Evolutionary conservation across 2,888 invertebrate genomes (phyloP).

Genomic region (Linnaemya vulpina): DNA sequence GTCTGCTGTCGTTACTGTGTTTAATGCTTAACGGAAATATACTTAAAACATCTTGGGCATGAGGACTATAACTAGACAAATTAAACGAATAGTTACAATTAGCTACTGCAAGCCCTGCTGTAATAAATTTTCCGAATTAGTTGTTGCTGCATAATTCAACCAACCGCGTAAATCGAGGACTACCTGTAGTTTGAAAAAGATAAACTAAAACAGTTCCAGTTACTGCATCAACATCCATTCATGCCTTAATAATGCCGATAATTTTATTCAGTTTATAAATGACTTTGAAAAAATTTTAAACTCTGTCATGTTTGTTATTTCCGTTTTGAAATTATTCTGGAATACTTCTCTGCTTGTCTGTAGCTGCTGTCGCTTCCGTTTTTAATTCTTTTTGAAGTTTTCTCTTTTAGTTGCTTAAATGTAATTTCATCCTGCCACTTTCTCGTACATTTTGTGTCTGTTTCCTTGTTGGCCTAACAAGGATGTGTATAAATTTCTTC

Average conservation of each 20-base stretch:
- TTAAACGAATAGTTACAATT: no score
- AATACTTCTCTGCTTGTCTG: background rate
- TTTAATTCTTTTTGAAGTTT: background rate
- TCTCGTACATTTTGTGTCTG: background rate
- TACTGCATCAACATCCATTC: background rate
- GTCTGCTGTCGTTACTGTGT: no score
- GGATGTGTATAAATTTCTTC: background rate
- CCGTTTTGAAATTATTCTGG: background rate
- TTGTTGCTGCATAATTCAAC: no score
- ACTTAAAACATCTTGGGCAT: no score
- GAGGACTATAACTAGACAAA: no score
- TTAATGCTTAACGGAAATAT: no score
- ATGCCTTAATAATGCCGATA: background rate
- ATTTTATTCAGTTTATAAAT: background rate
- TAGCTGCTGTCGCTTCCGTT: background rate
- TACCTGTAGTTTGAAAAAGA: background rate
- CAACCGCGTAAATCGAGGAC: no score
- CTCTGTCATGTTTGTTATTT: background rate
- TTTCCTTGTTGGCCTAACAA: constrained; percentile 11
- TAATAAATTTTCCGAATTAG: no score
- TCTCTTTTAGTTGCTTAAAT: constrained; percentile 3
- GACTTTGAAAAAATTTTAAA: background rate
- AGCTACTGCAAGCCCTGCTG: no score
- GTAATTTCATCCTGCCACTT: background rate
- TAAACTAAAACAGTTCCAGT: background rate